Evolutionary conservation across 2,797 vertebrate species (phyloP).

Genomic region (Crocodylus rhombifer): DNA sequence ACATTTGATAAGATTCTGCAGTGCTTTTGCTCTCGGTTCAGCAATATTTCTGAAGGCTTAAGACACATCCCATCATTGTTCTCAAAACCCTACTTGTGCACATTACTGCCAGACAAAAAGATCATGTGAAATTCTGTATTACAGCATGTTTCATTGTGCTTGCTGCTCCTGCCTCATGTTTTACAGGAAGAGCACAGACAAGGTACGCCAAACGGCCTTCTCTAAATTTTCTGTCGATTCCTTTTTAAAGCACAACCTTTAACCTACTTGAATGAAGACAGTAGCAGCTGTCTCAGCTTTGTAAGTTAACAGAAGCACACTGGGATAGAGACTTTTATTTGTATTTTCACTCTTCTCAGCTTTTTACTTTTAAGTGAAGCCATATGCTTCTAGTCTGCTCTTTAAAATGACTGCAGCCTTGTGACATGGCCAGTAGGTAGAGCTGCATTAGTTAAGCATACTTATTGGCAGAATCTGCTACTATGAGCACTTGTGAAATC

Average conservation of each 20-base stretch:
- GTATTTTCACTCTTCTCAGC: background rate
- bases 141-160: background rate
- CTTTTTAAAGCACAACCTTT: background rate
- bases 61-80: background rate
- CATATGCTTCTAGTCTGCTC: background rate
- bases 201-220: background rate
- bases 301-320: background rate
- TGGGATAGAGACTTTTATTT: background rate
- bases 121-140: background rate
- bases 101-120: background rate
- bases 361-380: background rate
- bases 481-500: background rate
- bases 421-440: background rate
- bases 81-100: background rate
- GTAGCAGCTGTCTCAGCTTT: background rate
- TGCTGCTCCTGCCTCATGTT: background rate
- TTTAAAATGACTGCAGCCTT: background rate
- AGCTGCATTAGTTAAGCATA: background rate
- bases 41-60: background rate
- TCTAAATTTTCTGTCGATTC: background rate
- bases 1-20: constrained; percentile 19
- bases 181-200: background rate
- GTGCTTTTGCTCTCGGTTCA: background rate
- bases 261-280: fast-evolving
- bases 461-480: background rate